Conservation (phyloP, 2,797 vertebrate species). For the Hydrocynus forskahlii region DNA sequence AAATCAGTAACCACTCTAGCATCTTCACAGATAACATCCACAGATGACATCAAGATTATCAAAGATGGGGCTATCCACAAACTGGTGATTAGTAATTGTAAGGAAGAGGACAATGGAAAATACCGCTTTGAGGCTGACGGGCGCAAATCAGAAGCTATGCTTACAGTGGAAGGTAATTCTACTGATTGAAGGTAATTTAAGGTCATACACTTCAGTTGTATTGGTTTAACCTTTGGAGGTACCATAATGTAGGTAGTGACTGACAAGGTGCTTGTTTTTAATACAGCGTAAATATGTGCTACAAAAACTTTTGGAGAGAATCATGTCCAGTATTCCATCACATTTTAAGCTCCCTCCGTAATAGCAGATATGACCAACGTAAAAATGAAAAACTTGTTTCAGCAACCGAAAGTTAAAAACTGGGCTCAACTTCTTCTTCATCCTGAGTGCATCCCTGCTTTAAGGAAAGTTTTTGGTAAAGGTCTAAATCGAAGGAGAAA, state of each 20-base stretch:
- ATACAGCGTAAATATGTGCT: background rate
- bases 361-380: too few relatives aligned
- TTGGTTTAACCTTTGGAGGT: background rate
- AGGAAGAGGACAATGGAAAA: conserved; percentile 81
- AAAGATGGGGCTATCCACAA: conserved; percentile 81
- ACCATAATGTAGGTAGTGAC: background rate
- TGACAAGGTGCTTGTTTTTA: background rate
- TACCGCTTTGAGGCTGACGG: conserved; percentile 86
- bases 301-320: background rate
- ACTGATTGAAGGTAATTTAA: conserved; percentile 1
- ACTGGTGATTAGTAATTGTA: conserved; percentile 77
- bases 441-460: too few relatives aligned
- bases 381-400: background rate
- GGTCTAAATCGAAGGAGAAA: background rate
- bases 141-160: conserved; percentile 82
- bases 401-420: background rate
- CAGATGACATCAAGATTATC: conserved; percentile 75
- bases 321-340: background rate
- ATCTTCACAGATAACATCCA: conserved; percentile 73
- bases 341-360: background rate
- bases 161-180: conserved; percentile 81
- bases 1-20: conserved; percentile 2
- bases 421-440: too few relatives aligned
- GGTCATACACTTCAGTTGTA: background rate
- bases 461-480: background rate